phyloP scores from a whole-genome alignment of 1,140 invertebrate species.

The Sarcophaga bullata region DNA sequence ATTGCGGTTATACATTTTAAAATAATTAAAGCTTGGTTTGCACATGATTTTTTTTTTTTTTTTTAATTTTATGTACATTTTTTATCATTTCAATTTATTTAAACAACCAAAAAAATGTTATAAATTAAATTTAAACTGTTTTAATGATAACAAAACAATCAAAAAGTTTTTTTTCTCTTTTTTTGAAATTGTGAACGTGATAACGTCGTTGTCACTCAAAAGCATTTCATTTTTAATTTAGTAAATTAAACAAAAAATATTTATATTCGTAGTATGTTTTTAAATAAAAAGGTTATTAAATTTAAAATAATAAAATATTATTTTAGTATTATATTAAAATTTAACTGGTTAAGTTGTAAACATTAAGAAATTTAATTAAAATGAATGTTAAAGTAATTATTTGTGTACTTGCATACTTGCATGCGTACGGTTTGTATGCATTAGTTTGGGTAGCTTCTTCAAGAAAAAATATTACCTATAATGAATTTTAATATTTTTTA shows the following conservation, averaged over 20 bases:
- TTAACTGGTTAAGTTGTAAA: conserved; percentile 13
- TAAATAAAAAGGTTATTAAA: background rate
- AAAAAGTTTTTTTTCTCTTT: background rate
- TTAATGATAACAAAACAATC: no score
- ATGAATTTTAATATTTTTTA: conserved; percentile 6
- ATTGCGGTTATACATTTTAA: no score
- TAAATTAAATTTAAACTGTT: no score
- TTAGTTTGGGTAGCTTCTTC: no score
- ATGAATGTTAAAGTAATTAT: background rate
- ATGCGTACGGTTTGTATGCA: no score
- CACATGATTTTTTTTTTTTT: no score
- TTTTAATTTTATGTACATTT: no score
- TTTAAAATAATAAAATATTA: conserved; percentile 20
- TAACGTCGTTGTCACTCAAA: background rate
- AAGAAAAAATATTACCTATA: background rate
- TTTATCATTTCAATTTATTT: no score
- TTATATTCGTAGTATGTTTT: background rate
- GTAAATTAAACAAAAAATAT: no score
- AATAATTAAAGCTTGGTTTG: no score
- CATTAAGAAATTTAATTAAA: background rate
- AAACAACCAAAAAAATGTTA: no score
- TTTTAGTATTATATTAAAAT: conserved; percentile 28
- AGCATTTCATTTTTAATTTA: background rate
- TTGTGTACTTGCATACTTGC: no score
- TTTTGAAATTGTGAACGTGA: background rate